Conservation (phyloP, 2,888 invertebrate genomes). For the Sminthurides aquaticus region DNA sequence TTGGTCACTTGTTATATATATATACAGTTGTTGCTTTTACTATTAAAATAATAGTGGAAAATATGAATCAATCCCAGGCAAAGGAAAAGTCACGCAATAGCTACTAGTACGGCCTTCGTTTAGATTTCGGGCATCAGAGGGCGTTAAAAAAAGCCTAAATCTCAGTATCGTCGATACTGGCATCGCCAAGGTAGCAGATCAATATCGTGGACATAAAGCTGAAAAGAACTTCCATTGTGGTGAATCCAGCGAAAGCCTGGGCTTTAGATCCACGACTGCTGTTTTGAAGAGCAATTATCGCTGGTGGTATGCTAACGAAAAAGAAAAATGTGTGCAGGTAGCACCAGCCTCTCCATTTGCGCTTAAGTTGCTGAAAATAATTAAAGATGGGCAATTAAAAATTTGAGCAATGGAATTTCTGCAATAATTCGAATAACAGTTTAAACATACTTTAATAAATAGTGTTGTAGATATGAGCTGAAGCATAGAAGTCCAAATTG, state of each 20-base stretch:
- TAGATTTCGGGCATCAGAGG: no score
- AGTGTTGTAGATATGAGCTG: neutral
- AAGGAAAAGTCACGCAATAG: no score
- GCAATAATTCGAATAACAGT: neutral
- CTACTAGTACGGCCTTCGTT: no score
- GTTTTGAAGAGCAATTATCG: neutral
- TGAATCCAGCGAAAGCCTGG: constrained; percentile 2
- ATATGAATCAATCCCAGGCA: no score
- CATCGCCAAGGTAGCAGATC: neutral
- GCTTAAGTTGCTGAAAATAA: constrained; percentile 7
- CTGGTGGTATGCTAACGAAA: neutral
- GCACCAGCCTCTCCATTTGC: constrained; percentile 12
- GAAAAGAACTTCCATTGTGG: constrained; percentile 8
- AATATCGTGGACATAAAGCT: neutral
- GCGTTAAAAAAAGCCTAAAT: no score
- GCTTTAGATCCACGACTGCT: neutral
- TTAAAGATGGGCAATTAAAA: neutral
- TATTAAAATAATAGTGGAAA: no score
- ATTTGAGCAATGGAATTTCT: neutral
- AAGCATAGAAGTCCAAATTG: constrained; percentile 6
- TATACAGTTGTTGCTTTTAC: no score
- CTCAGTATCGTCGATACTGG: neutral
- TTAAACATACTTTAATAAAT: neutral
- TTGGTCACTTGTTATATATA: no score
- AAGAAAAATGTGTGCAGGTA: neutral